Evolutionary conservation across 2,797 vertebrate genomes (phyloP).

Genomic region (Acanthopagrus latus): DNA sequence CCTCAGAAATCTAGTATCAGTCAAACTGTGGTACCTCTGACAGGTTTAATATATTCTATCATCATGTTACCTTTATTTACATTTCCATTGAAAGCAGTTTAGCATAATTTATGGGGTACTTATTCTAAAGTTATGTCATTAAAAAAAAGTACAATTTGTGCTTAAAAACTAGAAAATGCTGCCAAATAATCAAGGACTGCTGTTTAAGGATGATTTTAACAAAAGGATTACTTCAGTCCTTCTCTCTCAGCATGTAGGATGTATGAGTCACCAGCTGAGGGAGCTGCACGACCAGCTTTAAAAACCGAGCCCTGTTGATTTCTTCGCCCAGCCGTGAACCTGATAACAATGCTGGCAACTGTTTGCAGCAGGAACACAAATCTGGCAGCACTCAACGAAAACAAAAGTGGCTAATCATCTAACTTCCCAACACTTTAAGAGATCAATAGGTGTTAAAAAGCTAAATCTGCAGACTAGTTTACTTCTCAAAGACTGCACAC

Average conservation of each 20-base stretch:
- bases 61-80: too few species aligned
- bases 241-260: neutral
- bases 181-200: too few species aligned
- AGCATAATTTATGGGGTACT: neutral
- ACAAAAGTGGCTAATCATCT: constrained; percentile 64
- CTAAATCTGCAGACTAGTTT: constrained; percentile 26
- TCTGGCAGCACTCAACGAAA: constrained; percentile 58
- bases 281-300: constrained; percentile 38
- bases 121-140: neutral
- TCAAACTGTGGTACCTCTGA: too few species aligned
- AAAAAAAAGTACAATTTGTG: neutral
- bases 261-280: constrained; percentile 48
- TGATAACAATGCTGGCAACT: constrained; percentile 68
- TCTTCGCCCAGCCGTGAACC: constrained; percentile 20
- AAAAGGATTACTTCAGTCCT: too few species aligned
- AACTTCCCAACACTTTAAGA: constrained; percentile 38
- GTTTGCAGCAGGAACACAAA: constrained; percentile 50
- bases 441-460: constrained; percentile 66
- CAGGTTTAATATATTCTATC: too few species aligned
- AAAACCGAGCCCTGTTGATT: neutral
- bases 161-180: too few species aligned
- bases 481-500: constrained; percentile 16
- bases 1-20: too few species aligned
- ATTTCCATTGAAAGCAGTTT: too few species aligned
- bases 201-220: neutral